Base-by-base conservation (phyloP, 2,888 invertebrate species). In the Antitype chi region DNA sequence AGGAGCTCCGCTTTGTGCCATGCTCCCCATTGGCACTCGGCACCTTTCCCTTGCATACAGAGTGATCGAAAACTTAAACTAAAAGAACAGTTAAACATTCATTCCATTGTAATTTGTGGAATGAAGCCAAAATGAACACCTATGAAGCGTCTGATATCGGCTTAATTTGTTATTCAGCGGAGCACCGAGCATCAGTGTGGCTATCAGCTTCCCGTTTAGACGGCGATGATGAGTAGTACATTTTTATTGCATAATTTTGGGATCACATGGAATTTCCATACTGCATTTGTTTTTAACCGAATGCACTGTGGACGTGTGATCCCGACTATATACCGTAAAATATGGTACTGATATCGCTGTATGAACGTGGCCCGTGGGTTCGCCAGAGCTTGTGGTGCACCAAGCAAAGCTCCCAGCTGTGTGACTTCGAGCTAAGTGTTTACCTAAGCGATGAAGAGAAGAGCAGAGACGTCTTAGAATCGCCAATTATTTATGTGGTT, bases 401-500 rank as follows among this genome's bases (percentile, higher is more conserved):
- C 8, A 8, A 32, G n/a, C 8, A 6, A 32, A 57, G 32, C 15
- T 73, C 9, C 47, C 49, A 47, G 9, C 20, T 70, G 25, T n/a
- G 11, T 25, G 47, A 32, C 23, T 28, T 52, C 4, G 2, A 32
- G 32, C 32, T 23, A 43, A 43, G 23, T 13, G 49, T 15, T 64
- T 78, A 78, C 71, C 78, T 66, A 78, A 78, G 53, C 38, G 49
- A 63, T n/a, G 53, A 11, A 20, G 47, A 64, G 78, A 17, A 70
- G 73, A 78, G 78, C 78, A 78, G 80, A 78, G 74, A 73, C 60
- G 38, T n/a, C 53, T 66, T 53, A 68, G 13, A 53, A 66, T 80
- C 47, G 28, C 53, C n/a, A 66, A 64, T 66, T 28, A 62, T 59
- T 49, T 38, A 67, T 49, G 60, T 70, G 25, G 17, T 38, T 38